Base-by-base conservation (phyloP, 2,797 vertebrate species). In the Chiloscyllium punctatum region DNA sequence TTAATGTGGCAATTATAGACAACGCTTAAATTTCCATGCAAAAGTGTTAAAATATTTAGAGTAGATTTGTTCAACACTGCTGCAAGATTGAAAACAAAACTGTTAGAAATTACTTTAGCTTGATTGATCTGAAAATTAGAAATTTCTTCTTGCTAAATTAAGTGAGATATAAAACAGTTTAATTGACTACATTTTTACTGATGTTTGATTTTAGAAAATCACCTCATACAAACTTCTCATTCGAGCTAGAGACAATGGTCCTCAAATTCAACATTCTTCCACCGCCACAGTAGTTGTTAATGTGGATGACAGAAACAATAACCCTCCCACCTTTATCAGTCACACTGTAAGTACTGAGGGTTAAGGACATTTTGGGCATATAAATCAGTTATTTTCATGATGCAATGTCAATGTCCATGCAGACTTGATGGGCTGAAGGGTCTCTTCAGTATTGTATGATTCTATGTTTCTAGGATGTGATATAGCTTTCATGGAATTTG, bases 241-340 rank as follows among this genome's bases (percentile, higher is more conserved):
- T 96, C 9, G 97, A 96, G 98, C 97, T 0, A 96, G 25, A 92
- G 99, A 99, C 96, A 84, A 96, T 0, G 98, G 98, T 94, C 95
- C 0, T 0, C 98, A 97, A 0, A 84, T 37, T 15, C 1, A 96
- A 0, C 95, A 97, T 62, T 98, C 98, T 42, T 98, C 98, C 66
- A 97, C 97, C 0, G 96, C 97, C 33, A 96, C 96, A 0, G 37
- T 98, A 51, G 96, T 96, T 0, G 18, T 99, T 0, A 30, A 95
- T 0, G 72, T 99, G 51, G 7, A 91, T 1, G 98, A 98, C 77
- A n/a, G 95, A 87, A 98, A 98, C 97, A 98, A 96, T 96, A 96
- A 98, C 95, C n/a, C 0, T 37, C 98, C 98, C 1, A 96, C 11
- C 0, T 98, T 99, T 96, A 97, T 94, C 25, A 2, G 96, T 0